Percentiles rank a stretch among this genome's conserved stretches.
Conservation (phyloP, 2,797 vertebrate species). For the Naso thynnoides region DNA sequence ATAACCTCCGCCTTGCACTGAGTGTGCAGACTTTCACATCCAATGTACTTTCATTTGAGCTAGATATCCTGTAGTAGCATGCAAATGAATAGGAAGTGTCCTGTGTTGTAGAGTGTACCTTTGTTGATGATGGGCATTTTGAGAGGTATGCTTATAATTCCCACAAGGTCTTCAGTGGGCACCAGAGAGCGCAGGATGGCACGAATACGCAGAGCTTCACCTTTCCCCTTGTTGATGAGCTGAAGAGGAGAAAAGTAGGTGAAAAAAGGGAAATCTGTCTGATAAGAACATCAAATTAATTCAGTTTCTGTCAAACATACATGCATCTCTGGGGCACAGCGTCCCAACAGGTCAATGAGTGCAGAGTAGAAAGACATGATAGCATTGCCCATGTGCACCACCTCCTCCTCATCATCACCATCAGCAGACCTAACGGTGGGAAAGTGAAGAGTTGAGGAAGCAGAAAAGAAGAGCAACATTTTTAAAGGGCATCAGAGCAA, state of each 20-base stretch:
- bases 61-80: background rate
- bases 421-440: constrained; percentile 83
- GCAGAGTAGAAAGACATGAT: constrained; percentile 99
- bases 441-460: constrained; percentile 9
- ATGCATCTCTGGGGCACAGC: constrained; percentile 98
- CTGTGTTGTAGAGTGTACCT: constrained; percentile 83
- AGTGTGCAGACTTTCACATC: constrained; percentile 40
- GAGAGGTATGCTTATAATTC: constrained; percentile 97
- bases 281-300: background rate
- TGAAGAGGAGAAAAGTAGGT: constrained; percentile 64
- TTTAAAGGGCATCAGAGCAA: constrained; percentile 17
- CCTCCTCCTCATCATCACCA: constrained; percentile 92
- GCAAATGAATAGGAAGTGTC: constrained; percentile 20
- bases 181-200: constrained; percentile 97
- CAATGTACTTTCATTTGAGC: constrained; percentile 5
- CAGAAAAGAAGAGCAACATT: background rate
- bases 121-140: constrained; percentile 93
- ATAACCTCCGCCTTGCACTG: constrained; percentile 49
- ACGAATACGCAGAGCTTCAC: constrained; percentile 96
- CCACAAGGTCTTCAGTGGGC: constrained; percentile 96
- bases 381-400: constrained; percentile 98
- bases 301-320: constrained; percentile 80
- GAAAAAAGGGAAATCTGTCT: background rate
- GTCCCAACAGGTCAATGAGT: constrained; percentile 97
- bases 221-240: constrained; percentile 99